Conservation (phyloP, 2,113 vertebrate genomes). For the Albula goreensis region DNA sequence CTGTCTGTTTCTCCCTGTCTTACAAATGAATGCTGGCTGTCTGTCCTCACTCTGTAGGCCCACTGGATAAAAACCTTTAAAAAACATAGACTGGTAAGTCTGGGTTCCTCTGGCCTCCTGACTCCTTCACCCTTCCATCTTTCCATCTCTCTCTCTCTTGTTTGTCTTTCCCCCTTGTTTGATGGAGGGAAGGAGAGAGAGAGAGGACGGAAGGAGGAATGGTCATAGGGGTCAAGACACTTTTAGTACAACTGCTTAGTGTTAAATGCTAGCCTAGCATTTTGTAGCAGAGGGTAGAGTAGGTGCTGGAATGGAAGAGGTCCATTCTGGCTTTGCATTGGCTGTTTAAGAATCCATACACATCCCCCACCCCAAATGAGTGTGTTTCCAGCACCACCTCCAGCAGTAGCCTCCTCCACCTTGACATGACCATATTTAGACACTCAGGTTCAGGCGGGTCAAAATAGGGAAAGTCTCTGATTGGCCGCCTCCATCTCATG, state of each 20-base stretch:
- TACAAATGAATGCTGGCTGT: conserved; percentile 25
- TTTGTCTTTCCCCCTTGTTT: background rate
- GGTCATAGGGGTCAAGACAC: background rate
- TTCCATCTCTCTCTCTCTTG: background rate
- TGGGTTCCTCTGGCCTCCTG: conserved; percentile 21
- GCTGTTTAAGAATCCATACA: background rate
- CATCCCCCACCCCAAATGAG: background rate
- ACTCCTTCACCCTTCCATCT: background rate
- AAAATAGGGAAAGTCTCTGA: no score
- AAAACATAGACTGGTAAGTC: conserved; percentile 79
- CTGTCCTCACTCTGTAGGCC: conserved; percentile 64
- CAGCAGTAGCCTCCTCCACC: background rate
- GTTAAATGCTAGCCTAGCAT: background rate
- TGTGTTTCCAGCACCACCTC: background rate
- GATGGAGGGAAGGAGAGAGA: background rate
- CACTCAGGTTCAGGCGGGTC: background rate
- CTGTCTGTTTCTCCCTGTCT: background rate
- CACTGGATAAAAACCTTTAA: conserved; percentile 74
- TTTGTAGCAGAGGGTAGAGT: background rate
- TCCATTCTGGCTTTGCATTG: background rate
- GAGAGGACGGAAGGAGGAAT: background rate
- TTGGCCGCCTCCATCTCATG: no score
- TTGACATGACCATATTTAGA: background rate
- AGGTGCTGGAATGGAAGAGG: background rate
- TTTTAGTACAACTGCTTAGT: background rate